Conservation (phyloP, 2,113 vertebrate genomes). For the Cyphomyrus discorhynchus region DNA sequence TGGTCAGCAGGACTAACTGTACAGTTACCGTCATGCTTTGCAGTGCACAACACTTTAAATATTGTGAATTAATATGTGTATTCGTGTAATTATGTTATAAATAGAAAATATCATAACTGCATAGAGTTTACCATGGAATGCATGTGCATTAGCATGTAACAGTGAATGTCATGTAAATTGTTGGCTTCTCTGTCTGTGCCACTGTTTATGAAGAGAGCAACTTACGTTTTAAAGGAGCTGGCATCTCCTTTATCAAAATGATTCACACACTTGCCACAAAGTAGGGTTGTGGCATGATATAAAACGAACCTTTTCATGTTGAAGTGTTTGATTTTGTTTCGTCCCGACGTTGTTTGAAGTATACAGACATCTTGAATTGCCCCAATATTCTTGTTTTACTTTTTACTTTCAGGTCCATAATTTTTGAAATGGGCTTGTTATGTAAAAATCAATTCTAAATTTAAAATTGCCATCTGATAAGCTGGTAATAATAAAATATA, state of each 20-base stretch:
- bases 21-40: neutral
- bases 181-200: neutral
- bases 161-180: neutral
- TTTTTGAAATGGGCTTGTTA: neutral
- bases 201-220: neutral
- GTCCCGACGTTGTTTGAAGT: neutral
- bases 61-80: neutral
- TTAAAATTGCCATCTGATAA: neutral
- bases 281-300: neutral
- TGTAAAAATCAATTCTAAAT: neutral
- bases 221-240: no score
- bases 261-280: neutral
- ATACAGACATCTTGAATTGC: neutral
- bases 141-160: no score
- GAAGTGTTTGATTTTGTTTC: neutral
- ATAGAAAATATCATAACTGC: neutral
- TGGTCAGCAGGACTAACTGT: neutral
- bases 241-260: neutral
- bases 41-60: neutral
- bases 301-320: neutral
- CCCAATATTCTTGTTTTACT: neutral
- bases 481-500: neutral
- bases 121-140: neutral
- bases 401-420: neutral
- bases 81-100: neutral